These are phyloP conservation scores for Meganola albula DNA, from an alignment of 2,888 invertebrate genomes.

Conservation along the genomic window DNA sequence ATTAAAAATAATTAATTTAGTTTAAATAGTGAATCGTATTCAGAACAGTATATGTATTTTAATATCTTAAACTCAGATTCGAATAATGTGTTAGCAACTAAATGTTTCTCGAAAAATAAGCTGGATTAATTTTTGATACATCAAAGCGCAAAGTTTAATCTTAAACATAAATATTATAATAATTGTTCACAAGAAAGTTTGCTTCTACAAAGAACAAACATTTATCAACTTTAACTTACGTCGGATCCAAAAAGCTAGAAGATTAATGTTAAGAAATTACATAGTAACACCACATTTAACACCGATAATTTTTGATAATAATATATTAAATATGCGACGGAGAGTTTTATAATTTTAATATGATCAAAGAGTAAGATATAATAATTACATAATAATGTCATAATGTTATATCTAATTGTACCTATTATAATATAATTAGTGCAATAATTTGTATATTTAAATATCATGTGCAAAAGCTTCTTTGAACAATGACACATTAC, in stretches of 20 bases:
- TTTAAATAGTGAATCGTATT: too few relatives aligned
- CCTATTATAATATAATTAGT: conserved; percentile 10
- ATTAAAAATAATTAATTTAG: too few relatives aligned
- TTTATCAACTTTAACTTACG: conserved; percentile 49
- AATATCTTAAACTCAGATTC: too few relatives aligned
- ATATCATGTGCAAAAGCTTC: conserved; percentile 19
- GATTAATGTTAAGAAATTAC: conserved; percentile 26
- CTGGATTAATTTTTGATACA: too few relatives aligned
- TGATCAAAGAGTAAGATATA: conserved; percentile 8
- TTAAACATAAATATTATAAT: too few relatives aligned
- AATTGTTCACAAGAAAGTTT: too few relatives aligned
- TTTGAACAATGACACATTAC: conserved; percentile 22
- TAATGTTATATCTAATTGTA: conserved; percentile 3
- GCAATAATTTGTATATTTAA: conserved; percentile 24
- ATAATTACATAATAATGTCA: neutral
- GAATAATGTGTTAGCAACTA: too few relatives aligned
- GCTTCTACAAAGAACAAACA: conserved; percentile 4
- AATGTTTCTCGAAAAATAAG: too few relatives aligned
- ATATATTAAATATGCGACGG: conserved; percentile 26
- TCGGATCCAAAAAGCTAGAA: conserved; percentile 38
- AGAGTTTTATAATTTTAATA: too few relatives aligned
- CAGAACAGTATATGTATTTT: too few relatives aligned
- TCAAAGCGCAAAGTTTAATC: too few relatives aligned
- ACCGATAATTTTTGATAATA: conserved; percentile 24
- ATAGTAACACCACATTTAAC: conserved; percentile 40